Base-by-base conservation (phyloP, 2,888 invertebrate species). In the Yponomeuta sedellus region DNA sequence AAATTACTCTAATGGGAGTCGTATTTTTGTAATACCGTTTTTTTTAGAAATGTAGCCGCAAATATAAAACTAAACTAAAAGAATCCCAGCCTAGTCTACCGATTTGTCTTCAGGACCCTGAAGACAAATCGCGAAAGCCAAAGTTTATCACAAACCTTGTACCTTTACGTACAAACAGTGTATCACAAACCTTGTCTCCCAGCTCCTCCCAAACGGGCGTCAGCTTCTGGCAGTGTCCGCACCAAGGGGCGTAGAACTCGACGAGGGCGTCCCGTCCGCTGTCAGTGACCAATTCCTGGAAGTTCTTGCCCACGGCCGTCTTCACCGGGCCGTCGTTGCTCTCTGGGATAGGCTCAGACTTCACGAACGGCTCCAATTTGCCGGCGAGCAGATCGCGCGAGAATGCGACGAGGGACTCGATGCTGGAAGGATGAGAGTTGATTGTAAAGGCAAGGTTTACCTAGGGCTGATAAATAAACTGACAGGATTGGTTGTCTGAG, bases 181-280 rank as follows among this genome's bases (percentile, higher is more conserved):
- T 5, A 8, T 34, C 8, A 34, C 34, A 34, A 34, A 94, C 94
- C 92, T 96, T 97, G 68, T 95, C 94, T 57, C 97, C 99, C 44
- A 99, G 92, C 86, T 99, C 98, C 68, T 99, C 98, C 87, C 94
- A 99, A 66, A 97, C 93, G 22, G 99, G 99, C 2, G 97, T 93
- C 64, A 99, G 92, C 85, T 96, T 97, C 90, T 99, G 99, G 92
- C 99, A 99, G 81, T 99, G 99, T 72, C 99, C 99, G 84, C 98
- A 98, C 99, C 99, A 99, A 0, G 99, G 99, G 52, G 99, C 99
- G 86, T 99, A 99, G 92, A 99, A 99, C 91, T 99, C 99, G 73
- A 99, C 94, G 61, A 99, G 93, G 2, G 97, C 97, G 83, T 99
- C 99, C 80, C 97, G 96, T 44, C 93, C 96, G 74, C 97, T 96